These are phyloP conservation scores for Gymnocypris eckloni DNA, from an alignment of 2,797 vertebrate species.

Conservation along the genomic window DNA sequence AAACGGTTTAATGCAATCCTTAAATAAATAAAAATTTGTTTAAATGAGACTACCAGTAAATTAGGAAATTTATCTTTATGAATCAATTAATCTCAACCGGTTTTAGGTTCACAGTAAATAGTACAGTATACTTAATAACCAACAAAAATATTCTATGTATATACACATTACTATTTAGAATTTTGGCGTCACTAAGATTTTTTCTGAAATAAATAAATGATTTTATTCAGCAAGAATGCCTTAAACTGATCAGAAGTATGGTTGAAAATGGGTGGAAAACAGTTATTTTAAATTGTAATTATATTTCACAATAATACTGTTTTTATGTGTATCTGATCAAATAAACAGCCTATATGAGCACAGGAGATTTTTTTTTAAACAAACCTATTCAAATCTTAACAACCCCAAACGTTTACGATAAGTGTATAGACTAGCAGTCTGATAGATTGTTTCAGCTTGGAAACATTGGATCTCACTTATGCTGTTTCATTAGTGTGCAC, in stretches of 20 bases:
- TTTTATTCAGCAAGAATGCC: not conserved
- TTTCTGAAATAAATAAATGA: too few species aligned
- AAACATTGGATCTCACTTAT: slow-evolving; percentile 83
- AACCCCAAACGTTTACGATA: too few species aligned
- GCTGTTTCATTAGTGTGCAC: slow-evolving; percentile 97
- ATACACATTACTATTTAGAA: not conserved
- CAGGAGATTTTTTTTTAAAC: not conserved
- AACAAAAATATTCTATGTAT: not conserved
- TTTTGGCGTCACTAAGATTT: not conserved
- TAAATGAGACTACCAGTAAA: not conserved
- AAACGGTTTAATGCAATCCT: not conserved
- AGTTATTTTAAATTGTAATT: not conserved
- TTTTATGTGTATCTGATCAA: not conserved
- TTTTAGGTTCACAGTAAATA: not conserved
- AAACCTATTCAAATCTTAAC: not conserved
- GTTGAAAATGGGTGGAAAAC: too few species aligned
- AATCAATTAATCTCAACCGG: too few species aligned
- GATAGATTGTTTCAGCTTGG: not conserved
- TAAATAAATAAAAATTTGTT: not conserved
- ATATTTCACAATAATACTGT: not conserved
- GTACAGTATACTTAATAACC: not conserved
- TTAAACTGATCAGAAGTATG: too few species aligned
- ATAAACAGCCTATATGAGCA: not conserved
- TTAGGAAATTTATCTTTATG: not conserved
- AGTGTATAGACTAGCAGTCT: not conserved